phyloP scores from a whole-genome alignment of 2,888 invertebrate species.

The Stramonita haemastoma region DNA sequence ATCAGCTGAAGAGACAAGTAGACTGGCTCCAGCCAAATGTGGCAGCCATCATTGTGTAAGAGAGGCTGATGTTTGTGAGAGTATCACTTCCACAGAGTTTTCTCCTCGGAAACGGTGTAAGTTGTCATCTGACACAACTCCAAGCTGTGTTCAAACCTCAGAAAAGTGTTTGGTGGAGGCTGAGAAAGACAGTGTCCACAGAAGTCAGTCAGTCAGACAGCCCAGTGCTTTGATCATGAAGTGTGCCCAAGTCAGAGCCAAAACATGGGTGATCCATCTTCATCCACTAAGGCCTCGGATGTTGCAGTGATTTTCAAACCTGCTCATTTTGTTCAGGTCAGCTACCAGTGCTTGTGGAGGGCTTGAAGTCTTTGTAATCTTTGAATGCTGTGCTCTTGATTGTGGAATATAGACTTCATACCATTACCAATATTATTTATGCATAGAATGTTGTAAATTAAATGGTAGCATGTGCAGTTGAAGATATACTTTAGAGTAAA shows the following conservation, averaged over 20 bases:
- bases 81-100: background rate
- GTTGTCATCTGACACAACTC: background rate
- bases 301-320: slow-evolving; percentile 10
- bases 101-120: background rate
- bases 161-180: background rate
- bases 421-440: too few relatives aligned
- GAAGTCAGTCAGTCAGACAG: background rate
- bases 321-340: slow-evolving; percentile 27
- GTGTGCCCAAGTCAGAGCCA: background rate
- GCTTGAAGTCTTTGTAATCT: background rate
- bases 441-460: too few relatives aligned
- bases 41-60: background rate
- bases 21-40: background rate
- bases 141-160: background rate
- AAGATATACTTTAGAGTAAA: too few relatives aligned
- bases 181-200: background rate
- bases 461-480: too few relatives aligned
- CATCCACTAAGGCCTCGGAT: background rate
- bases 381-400: background rate
- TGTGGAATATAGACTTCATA: background rate
- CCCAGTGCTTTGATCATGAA: slow-evolving; percentile 2
- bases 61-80: background rate
- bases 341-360: slow-evolving; percentile 23
- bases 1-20: background rate
- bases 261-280: background rate